These are phyloP conservation scores for Balaenoptera acutorostrata DNA, from an alignment of 2,113 vertebrate genomes.

Conservation along the genomic window DNA sequence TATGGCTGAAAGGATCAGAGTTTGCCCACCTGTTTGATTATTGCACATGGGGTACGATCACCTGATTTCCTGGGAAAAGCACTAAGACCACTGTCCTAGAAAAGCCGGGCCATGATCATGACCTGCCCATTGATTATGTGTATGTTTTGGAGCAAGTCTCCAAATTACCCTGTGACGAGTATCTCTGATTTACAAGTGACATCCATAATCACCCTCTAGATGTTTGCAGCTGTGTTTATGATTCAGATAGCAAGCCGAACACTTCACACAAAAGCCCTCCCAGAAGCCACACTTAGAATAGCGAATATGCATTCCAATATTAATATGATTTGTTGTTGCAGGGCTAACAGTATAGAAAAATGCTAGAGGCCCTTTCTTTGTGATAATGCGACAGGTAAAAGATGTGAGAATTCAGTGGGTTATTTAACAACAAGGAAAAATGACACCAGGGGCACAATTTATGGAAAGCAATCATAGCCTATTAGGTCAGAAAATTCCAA, in stretches of 20 bases:
- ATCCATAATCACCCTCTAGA: not conserved
- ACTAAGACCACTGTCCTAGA: not conserved
- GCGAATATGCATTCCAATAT: not conserved
- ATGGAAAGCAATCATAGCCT: not conserved
- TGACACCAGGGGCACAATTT: not conserved
- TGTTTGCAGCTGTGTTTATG: conserved; percentile 15
- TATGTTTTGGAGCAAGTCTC: not conserved
- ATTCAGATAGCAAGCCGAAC: not conserved
- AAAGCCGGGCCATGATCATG: not conserved
- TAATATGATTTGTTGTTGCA: not conserved
- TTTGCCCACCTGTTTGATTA: not conserved
- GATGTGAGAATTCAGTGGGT: not conserved
- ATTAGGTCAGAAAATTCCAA: conserved; percentile 28
- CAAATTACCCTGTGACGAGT: not conserved
- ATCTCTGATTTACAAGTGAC: not conserved
- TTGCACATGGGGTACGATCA: not conserved
- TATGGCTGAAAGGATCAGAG: not conserved
- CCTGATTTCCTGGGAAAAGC: not conserved
- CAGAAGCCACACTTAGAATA: not conserved
- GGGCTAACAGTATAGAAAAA: not conserved
- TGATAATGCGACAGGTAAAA: not conserved
- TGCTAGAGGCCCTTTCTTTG: not conserved
- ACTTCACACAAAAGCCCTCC: not conserved
- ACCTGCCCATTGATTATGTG: not conserved
- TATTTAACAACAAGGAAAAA: not conserved